Base-by-base conservation (phyloP, 1,140 invertebrate genomes). In the Macrostomum lignano region DNA sequence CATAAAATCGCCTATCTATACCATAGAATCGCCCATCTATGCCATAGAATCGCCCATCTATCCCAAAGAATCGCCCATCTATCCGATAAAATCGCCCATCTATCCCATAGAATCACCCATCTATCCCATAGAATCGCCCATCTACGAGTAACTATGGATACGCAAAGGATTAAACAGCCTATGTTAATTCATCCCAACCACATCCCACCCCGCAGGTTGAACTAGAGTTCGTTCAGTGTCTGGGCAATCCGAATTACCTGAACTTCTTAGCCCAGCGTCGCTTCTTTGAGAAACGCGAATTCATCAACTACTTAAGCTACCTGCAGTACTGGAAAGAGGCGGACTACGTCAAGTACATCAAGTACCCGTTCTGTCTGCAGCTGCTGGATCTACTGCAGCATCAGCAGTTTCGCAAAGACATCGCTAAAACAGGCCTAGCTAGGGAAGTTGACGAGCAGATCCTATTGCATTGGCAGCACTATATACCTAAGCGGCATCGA, bases 361-460 rank as follows among this genome's bases (percentile, higher is more conserved):
- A 88, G 62, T 68, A 52, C 55, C 86, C 86, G 7, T 88, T 93
- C 72, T 91, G 82, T 51, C 61, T 98, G 17, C 76, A 86, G 49
- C 88, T 96, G 46, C 59, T 98, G 30, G 88, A 98, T 52, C 60
- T 93, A 11, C 61, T 98, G 14, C 88, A 96, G 55, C 81, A 88
- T 56, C 79, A 93, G 59, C 75, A 86, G 48, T 98, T 96, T 53
- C 67, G 88, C 37, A 70, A 82, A 46, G 84, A 96, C 63, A 45
- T 64, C 3, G 79, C 82, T 0, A 91, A 79, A 52, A 67, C 75
- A 14, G 79, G 88, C 50, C 88, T 82, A 51, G 73, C 79, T 17
- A 94, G 93, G 52, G 96, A 93, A 48, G 93, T 96, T 43, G 88
- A 98, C 44, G 88, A 96, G 49, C 88, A 96, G 55, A 81, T 86